Conservation (phyloP, 1,140 invertebrate species). For the Ostrea denselamellosa region DNA sequence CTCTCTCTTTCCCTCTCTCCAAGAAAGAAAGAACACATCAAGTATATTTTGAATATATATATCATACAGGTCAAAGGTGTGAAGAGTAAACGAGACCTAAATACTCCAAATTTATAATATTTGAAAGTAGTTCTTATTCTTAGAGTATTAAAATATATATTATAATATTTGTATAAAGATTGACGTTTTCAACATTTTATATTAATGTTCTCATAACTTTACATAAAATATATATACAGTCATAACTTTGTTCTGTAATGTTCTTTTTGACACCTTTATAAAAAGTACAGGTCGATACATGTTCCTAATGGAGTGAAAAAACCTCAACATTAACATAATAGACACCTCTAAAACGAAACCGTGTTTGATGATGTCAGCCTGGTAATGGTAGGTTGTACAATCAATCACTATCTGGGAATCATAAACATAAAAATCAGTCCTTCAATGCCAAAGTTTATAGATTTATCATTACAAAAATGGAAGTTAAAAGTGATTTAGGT, state of each 20-base stretch:
- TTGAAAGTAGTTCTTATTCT: too few species aligned
- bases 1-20: too few species aligned
- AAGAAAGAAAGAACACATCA: too few species aligned
- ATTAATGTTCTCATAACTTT: too few species aligned
- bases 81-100: too few species aligned
- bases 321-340: slow-evolving; percentile 20
- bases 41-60: too few species aligned
- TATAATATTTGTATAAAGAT: too few species aligned
- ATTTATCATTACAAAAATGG: background rate
- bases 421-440: background rate
- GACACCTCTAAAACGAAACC: background rate
- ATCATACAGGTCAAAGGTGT: too few species aligned
- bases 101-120: too few species aligned
- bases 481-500: background rate
- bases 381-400: background rate
- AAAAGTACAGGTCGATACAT: background rate
- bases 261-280: background rate
- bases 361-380: background rate
- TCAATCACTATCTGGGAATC: background rate
- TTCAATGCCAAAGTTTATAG: background rate
- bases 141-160: too few species aligned
- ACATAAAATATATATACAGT: background rate
- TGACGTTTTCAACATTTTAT: too few species aligned
- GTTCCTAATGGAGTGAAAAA: background rate
- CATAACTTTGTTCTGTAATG: background rate